Base-by-base conservation (phyloP, 2,888 invertebrate genomes). In the Brachynemurus nebulosus region DNA sequence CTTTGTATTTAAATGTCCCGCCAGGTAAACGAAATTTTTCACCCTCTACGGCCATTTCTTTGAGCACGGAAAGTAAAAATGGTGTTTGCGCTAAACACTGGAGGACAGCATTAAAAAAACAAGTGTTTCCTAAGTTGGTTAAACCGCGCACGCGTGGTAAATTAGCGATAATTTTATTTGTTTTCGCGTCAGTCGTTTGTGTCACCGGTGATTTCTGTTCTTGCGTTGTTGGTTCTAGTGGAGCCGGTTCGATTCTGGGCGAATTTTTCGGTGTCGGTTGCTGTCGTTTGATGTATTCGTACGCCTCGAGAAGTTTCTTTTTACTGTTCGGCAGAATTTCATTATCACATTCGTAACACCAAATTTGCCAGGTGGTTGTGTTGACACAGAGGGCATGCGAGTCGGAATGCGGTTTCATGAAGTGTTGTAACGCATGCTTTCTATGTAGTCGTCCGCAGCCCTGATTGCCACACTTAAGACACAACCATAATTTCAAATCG, bases 81-180 rank as follows among this genome's bases (percentile, higher is more conserved):
- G 88, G 88, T 3, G 90, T 90, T 62, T 86, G 86, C 2, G 85
- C 84, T 54, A 92, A 68, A 60, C 89, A 89, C 67, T 96, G 96
- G 70, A 96, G 76, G 7, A 95, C 92, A 19, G 95, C 89, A 69
- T 96, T 96, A 62, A 96, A 92, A 66, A 93, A 96, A 61, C 96
- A 96, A 1, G 96, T 96, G 62, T 96, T 96, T 40, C 96, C 95
- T 59, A 95, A 69, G 68, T 96, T 96, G 41, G 74, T 72, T 34
- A 96, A 68, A 0, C 96, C 96, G 67, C 89, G 67, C 1, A 80
- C 78, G 33, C 78, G 65, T 1, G 74, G 74, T 47, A 74, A 30
- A 47, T 47, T 39, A 18, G 38, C 44, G 41, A n/a, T 23, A 23
- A 36, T 17, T 20, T 16, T 12, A 16, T 40, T 44, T 12, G 36